A percentile compares a stretch with the other conserved stretches of the same genome.
Conservation (phyloP, 2,797 vertebrate species). For the Gambelia wislizenii region DNA sequence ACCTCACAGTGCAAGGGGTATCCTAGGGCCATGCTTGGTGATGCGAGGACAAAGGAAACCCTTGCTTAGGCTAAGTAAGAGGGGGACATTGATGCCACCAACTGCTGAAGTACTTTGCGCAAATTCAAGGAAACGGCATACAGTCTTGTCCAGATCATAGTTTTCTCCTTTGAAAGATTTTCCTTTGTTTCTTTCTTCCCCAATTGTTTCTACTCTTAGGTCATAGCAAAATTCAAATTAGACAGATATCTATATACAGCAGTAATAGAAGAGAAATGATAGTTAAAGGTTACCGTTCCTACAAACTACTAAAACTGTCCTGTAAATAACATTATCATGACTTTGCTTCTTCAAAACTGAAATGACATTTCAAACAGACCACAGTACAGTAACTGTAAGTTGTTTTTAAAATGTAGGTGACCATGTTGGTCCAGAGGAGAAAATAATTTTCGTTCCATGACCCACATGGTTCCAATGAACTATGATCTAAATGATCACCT, state of each 20-base stretch:
- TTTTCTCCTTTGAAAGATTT: not conserved
- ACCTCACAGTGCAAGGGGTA: too few species aligned
- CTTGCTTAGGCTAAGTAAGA: not conserved
- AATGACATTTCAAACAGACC: constrained; percentile 41
- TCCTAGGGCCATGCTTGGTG: not conserved
- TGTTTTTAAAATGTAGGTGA: too few species aligned
- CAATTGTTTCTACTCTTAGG: constrained; percentile 32
- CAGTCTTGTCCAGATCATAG: not conserved
- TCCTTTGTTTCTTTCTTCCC: too few species aligned
- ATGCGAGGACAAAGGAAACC: not conserved
- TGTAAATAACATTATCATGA: not conserved
- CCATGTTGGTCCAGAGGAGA: too few species aligned
- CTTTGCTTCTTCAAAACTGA: constrained; percentile 29
- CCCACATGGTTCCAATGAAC: too few species aligned
- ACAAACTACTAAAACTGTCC: constrained; percentile 29
- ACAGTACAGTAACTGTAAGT: not conserved
- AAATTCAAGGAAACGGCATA: too few species aligned
- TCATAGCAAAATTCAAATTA: constrained; percentile 13
- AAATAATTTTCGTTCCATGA: too few species aligned
- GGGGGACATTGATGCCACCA: not conserved
- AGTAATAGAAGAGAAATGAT: constrained; percentile 11
- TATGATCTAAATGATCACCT: not conserved
- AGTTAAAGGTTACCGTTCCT: not conserved
- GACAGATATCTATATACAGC: not conserved
- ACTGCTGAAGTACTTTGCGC: not conserved